These are phyloP conservation scores for Oryzias celebensis DNA, from an alignment of 2,113 vertebrate species.

Conservation along the genomic window DNA sequence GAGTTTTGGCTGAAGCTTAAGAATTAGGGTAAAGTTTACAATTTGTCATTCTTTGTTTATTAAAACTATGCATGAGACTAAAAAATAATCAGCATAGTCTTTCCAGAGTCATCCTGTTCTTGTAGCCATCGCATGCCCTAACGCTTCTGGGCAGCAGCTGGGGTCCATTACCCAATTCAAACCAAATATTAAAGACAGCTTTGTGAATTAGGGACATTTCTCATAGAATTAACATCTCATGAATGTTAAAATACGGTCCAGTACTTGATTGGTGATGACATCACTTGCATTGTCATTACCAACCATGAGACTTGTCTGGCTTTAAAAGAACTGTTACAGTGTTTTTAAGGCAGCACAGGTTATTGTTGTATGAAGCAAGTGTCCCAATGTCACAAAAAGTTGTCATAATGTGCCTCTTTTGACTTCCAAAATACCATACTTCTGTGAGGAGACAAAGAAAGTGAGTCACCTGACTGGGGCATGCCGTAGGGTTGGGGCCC, in stretches of 20 bases:
- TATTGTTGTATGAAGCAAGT: too few species aligned
- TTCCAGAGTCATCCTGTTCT: too few species aligned
- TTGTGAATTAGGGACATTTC: slow-evolving; percentile 53
- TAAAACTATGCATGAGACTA: too few species aligned
- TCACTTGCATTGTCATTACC: slow-evolving; percentile 40
- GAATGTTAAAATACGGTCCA: slow-evolving; percentile 55
- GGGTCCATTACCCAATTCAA: slow-evolving; percentile 46
- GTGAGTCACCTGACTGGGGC: slow-evolving; percentile 22
- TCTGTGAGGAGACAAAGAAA: not conserved
- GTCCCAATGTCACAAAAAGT: not conserved
- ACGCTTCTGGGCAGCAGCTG: slow-evolving; percentile 40
- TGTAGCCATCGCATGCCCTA: too few species aligned
- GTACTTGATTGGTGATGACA: slow-evolving; percentile 50
- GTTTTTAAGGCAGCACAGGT: too few species aligned
- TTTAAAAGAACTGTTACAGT: not conserved
- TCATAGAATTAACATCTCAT: slow-evolving; percentile 70
- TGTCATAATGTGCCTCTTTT: not conserved
- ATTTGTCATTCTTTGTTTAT: too few species aligned
- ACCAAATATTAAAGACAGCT: slow-evolving; percentile 49
- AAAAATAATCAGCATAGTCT: too few species aligned
- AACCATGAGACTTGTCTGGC: slow-evolving; percentile 7
- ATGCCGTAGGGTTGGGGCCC: slow-evolving; percentile 23
- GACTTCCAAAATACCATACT: too few species aligned
- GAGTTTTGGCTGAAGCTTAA: too few species aligned
- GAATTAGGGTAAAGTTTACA: too few species aligned